A percentile compares a stretch with the other conserved stretches of the same genome.
Conservation (phyloP, 2,888 invertebrate species). For the Drosophila antonietae region DNA sequence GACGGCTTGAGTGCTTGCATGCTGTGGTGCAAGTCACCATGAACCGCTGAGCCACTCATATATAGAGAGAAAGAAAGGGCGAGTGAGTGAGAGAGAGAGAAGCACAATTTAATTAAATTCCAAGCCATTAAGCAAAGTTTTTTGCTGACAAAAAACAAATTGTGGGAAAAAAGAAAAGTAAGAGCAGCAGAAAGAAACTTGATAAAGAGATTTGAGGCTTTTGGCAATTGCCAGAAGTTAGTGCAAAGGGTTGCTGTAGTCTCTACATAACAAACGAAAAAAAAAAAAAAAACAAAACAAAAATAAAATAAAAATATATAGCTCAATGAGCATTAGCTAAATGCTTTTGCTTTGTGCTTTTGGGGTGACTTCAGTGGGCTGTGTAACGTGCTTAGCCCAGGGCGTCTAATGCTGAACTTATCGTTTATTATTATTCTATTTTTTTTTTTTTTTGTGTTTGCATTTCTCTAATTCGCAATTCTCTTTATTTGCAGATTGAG, state of each 20-base stretch:
- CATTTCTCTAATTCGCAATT: neutral
- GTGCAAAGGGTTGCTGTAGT: slow-evolving; percentile 9
- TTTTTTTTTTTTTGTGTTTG: neutral
- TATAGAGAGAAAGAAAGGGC: slow-evolving; percentile 7
- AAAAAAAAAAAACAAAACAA: slow-evolving; percentile 14
- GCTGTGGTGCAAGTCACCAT: slow-evolving; percentile 11
- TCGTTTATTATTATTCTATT: neutral
- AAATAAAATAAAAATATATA: slow-evolving; percentile 4
- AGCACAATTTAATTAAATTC: slow-evolving; percentile 69
- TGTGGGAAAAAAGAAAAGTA: neutral
- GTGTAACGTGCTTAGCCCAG: slow-evolving; percentile 14
- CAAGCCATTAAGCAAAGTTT: slow-evolving; percentile 63
- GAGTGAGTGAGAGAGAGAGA: neutral
- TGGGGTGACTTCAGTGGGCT: slow-evolving; percentile 26
- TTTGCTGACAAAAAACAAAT: slow-evolving; percentile 50
- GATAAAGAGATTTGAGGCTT: slow-evolving; percentile 52
- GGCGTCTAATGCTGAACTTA: neutral
- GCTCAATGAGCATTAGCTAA: slow-evolving; percentile 20
- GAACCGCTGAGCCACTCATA: slow-evolving; percentile 17
- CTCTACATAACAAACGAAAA: neutral
- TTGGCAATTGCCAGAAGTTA: neutral
- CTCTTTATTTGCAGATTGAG: slow-evolving; percentile 74
- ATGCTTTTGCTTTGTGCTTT: slow-evolving; percentile 11
- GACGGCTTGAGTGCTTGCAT: slow-evolving; percentile 6
- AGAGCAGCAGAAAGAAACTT: slow-evolving; percentile 28